These are phyloP conservation scores for Lasiurus borealis DNA, from an alignment of 2,113 vertebrate genomes.

Conservation along the genomic window DNA sequence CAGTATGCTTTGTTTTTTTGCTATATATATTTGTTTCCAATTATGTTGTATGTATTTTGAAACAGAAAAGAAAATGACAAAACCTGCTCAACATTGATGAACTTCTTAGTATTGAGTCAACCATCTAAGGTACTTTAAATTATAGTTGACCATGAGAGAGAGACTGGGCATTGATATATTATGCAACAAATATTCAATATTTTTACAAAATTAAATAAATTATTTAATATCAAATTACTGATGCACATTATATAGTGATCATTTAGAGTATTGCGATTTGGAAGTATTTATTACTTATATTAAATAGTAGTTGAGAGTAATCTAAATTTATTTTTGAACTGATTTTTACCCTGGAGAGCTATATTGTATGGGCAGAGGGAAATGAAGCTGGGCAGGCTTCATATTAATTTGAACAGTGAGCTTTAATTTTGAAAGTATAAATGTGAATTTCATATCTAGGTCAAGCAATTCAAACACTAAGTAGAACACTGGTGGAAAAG, in stretches of 20 bases:
- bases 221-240: neutral
- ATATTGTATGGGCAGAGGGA: neutral
- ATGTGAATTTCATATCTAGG: slow-evolving; percentile 50
- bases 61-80: neutral
- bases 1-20: neutral
- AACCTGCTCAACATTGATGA: neutral
- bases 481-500: neutral
- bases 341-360: neutral
- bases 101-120: neutral
- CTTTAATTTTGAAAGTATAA: slow-evolving; percentile 11
- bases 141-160: neutral
- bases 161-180: neutral
- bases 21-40: neutral
- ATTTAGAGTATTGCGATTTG: neutral
- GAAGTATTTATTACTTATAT: slow-evolving; percentile 6
- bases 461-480: slow-evolving; percentile 40
- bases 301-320: neutral
- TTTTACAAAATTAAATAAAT: neutral
- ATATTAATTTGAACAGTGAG: slow-evolving; percentile 6
- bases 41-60: neutral
- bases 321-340: neutral
- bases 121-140: neutral
- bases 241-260: neutral
- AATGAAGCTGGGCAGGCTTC: neutral
- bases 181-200: neutral